Base-by-base conservation (phyloP, 1,140 invertebrate species). In the Patella vulgata region DNA sequence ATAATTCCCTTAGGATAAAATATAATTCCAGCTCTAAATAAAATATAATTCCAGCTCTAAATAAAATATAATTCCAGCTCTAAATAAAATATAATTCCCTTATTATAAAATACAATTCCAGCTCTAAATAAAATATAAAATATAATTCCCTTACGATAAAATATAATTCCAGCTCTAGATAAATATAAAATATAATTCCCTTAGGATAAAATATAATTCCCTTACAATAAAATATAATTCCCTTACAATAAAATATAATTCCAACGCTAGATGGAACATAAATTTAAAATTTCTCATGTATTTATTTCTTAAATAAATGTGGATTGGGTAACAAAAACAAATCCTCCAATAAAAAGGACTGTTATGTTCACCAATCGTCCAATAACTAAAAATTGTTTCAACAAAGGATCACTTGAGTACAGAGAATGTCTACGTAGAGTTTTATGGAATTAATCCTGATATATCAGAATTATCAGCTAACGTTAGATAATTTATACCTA, bases 101-200 rank as follows among this genome's bases (percentile, higher is more conserved):
- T 78, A 14, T 78, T 72, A 50, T 69, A 83, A 60, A 83, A 83
- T 30, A 83, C 82, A 47, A 83, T 70, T 19, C 80, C 82, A 54
- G 79, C 70, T 50, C 81, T 82, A 65, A 27, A 73, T 55, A 46
- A 12, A 56, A 27, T 48, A 33, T 0, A 39, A 39, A 43, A 4
- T 33, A 8, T 30, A 21, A 30, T 19, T 50, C 19, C 19, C 3
- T 27, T n/a, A 19, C n/a, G 17, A 30, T 28, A 11, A n/a, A n/a
- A 28, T 53, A 3, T n/a, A n/a, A 14, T 28, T 6, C 23, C 17
- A 30, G 25, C 31, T 28, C 14, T 30, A n/a, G 11, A 3, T 17
- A 53, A n/a, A 14, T 48, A 6, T 14, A 12, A 12, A n/a, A 14
- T 25, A 14, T 14, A 5, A 17, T 27, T n/a, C 25, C n/a, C 25